Evolutionary conservation across 2,888 invertebrate genomes (phyloP), one percentile per base, ranked within the genome.

Genomic region (Cacoxenus indagator): DNA sequence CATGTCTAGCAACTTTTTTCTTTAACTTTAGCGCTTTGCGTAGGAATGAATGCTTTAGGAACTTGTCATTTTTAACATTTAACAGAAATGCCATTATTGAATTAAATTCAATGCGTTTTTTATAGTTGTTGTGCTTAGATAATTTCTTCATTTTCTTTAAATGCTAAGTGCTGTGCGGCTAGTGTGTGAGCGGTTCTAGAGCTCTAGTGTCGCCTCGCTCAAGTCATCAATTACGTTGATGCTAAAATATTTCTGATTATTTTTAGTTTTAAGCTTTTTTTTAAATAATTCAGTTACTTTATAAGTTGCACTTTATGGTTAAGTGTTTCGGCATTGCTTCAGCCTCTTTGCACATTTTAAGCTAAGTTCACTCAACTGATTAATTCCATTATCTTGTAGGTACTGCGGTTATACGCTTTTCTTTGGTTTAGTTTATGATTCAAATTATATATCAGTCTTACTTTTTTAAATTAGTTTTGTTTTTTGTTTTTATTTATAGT

Each of bases 11-110:
- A 67, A 64, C 27, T 59, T 14, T 48, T 51, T 0, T 54, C 62
- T 54, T 22, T 57, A 67, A 69, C 68, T 65, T 71, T 73, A 73
- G 45, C n/a, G n/a, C n/a, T 64, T 67, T 70, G 31, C 68, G 51
- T 31, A n/a, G n/a, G n/a, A n/a, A n/a, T n/a, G n/a, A n/a, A n/a
- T n/a, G n/a, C n/a, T n/a, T n/a, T n/a, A n/a, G n/a, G n/a, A n/a
- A n/a, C n/a, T n/a, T n/a, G n/a, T n/a, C n/a, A n/a, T n/a, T n/a
- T n/a, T n/a, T n/a, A n/a, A n/a, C n/a, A n/a, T n/a, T n/a, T n/a
- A n/a, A n/a, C n/a, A n/a, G n/a, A n/a, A n/a, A n/a, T n/a, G n/a
- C n/a, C n/a, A n/a, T n/a, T n/a, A n/a, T n/a, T n/a, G n/a, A n/a
- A n/a, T n/a, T n/a, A n/a, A n/a, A n/a, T n/a, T n/a, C n/a, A n/a